These are phyloP conservation scores for Drosophila mulleri DNA, from an alignment of 2,888 invertebrate genomes.

Conservation along the genomic window DNA sequence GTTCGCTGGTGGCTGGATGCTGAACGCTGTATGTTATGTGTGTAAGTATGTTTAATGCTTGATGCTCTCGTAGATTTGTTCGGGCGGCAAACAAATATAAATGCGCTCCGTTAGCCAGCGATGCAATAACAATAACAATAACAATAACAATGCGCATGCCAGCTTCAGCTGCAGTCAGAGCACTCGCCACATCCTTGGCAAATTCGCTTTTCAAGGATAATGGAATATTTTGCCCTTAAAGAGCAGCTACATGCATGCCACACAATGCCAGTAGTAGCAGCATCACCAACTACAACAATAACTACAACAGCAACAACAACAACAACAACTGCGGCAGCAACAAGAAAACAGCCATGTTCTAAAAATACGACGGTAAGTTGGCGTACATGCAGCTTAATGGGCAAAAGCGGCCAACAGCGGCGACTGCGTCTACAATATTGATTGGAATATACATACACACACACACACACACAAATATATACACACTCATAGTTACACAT, in stretches of 20 bases:
- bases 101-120: conserved; percentile 59
- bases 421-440: conserved; percentile 77
- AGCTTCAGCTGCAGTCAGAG: conserved; percentile 31
- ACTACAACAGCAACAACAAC: conserved; percentile 35
- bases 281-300: conserved; percentile 29
- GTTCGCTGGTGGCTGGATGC: background rate
- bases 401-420: conserved; percentile 76
- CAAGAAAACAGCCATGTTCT: conserved; percentile 65
- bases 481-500: conserved; percentile 28
- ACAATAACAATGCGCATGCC: conserved; percentile 45
- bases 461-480: conserved; percentile 38
- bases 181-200: conserved; percentile 68
- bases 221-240: conserved; percentile 72
- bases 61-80: conserved; percentile 64
- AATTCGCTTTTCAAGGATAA: conserved; percentile 81
- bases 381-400: conserved; percentile 79
- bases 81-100: conserved; percentile 66
- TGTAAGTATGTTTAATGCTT: conserved; percentile 32
- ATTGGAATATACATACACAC: conserved; percentile 68
- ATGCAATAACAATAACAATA: conserved; percentile 60
- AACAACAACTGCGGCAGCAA: conserved; percentile 20
- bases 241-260: conserved; percentile 69
- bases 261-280: conserved; percentile 33
- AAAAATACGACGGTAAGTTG: conserved; percentile 78
- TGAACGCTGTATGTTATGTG: background rate